Base-by-base conservation (phyloP, 2,888 invertebrate species). In the Cosmopolites sordidus region DNA sequence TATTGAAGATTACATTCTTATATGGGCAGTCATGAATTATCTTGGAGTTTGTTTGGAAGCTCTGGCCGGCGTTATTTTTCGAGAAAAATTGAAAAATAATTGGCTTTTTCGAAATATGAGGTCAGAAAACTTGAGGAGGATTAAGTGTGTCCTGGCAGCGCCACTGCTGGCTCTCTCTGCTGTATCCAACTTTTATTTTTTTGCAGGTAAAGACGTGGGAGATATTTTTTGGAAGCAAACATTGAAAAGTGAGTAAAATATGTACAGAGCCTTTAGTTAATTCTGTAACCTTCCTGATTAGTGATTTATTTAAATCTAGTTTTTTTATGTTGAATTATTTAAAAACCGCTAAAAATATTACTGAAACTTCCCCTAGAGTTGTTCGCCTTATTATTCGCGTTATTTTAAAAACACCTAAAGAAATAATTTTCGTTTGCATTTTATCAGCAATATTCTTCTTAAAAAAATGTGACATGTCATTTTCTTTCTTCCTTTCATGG, bases 1-100 rank as follows among this genome's bases (percentile, higher is more conserved):
- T 29, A 81, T 85, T 42, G 83, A 85, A 55, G 75, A 76, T 58
- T 84, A 84, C 64, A 84, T 95, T 60, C 81, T 93, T 54, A 75
- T 90, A 50, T 97, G 96, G 95, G 82, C 89, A n/a, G 63, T 82
- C 8, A 73, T 93, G n/a, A 96, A 96, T 75, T 94, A 86, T 68
- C 59, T 86, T 3, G 92, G 91, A 27, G 78, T 95, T 42, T 75
- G 82, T 9, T 68, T 89, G 12, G 95, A 95, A 75, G 79, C 81
- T 62, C 51, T 82, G 11, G 82, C 79, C 1, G 81, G 76, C 67
- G 63, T 69, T 16, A 54, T 82, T 27, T 76, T 80, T 5, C 69
- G 72, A 44, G 76, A 75, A 38, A 66, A 72, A 29, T 63, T 62
- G 16, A 84, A 82, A 30, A 16, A 45, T n/a, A 18, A 18, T 4